Evolutionary conservation across 2,113 vertebrate species (phyloP).

Genomic region (Cheilinus undulatus): DNA sequence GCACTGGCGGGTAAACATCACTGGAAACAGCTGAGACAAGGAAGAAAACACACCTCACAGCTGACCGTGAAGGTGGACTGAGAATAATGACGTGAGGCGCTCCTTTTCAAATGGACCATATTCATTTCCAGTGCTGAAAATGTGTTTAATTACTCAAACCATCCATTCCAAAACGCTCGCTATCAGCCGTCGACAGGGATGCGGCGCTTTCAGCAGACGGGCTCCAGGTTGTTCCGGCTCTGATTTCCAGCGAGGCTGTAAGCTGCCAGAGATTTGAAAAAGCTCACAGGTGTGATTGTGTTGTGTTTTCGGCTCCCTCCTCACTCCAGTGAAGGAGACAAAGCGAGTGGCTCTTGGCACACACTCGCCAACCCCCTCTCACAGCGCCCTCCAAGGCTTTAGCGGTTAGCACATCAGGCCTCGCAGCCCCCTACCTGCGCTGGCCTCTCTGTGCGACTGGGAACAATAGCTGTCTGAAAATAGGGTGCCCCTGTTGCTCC

Average conservation of each 20-base stretch:
- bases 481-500: constrained; percentile 29
- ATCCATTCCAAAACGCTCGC: constrained; percentile 29
- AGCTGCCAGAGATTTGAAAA: constrained; percentile 57
- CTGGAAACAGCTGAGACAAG: no score
- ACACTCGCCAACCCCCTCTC: constrained; percentile 32
- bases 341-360: constrained; percentile 60
- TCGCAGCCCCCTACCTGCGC: constrained; percentile 33
- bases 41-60: no score
- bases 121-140: constrained; percentile 24
- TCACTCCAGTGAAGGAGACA: constrained; percentile 57
- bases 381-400: constrained; percentile 50
- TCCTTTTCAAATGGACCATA: not conserved
- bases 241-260: constrained; percentile 44
- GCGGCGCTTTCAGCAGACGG: constrained; percentile 23
- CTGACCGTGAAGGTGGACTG: no score
- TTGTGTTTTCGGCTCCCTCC: constrained; percentile 46
- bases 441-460: constrained; percentile 52
- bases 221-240: constrained; percentile 24
- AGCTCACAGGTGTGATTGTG: constrained; percentile 63
- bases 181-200: constrained; percentile 55
- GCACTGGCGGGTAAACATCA: no score
- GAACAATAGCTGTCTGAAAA: constrained; percentile 68
- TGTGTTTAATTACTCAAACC: constrained; percentile 25
- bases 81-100: no score
- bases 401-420: constrained; percentile 51